Percentiles rank a stretch among this genome's conserved stretches.
Evolutionary conservation across 2,797 vertebrate genomes (phyloP).

Genomic region (Sebastes umbrosus): DNA sequence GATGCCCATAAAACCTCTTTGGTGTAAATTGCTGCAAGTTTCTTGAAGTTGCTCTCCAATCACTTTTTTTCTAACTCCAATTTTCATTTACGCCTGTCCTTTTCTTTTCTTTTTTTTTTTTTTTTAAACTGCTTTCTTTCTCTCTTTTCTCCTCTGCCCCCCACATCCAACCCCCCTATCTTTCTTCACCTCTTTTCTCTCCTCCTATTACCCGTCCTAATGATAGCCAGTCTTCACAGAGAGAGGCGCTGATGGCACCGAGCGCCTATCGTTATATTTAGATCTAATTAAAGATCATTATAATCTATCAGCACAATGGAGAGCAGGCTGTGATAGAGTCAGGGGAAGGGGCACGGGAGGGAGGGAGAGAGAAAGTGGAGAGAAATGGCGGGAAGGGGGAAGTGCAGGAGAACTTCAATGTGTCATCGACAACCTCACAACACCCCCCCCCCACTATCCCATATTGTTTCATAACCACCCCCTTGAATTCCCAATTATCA

Average conservation of each 20-base stretch:
- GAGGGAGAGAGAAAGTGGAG: neutral
- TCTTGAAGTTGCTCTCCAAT: conserved; percentile 40
- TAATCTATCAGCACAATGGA: conserved; percentile 75
- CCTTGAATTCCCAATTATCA: conserved; percentile 53
- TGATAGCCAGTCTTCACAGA: conserved; percentile 66
- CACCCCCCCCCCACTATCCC: conserved; percentile 11
- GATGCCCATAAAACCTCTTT: conserved; percentile 40
- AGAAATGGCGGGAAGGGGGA: conserved; percentile 1
- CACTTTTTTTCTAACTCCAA: conserved; percentile 36
- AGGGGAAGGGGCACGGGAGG: conserved; percentile 14
- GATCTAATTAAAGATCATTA: conserved; percentile 83
- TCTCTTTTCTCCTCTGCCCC: neutral
- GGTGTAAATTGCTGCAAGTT: conserved; percentile 50
- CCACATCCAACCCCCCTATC: neutral
- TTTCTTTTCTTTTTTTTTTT: neutral
- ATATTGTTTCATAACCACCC: conserved; percentile 46
- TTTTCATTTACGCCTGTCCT: conserved; percentile 28
- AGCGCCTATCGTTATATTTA: conserved; percentile 78
- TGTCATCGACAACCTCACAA: conserved; percentile 19
- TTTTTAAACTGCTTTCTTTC: neutral
- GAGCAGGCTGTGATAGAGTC: conserved; percentile 57
- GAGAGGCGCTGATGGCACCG: conserved; percentile 62
- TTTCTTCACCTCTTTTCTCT: conserved; percentile 42
- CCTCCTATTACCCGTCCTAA: conserved; percentile 67
- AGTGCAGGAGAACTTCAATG: conserved; percentile 22